Base-by-base conservation (phyloP, 2,113 vertebrate species). In the Halcyon malimbica region DNA sequence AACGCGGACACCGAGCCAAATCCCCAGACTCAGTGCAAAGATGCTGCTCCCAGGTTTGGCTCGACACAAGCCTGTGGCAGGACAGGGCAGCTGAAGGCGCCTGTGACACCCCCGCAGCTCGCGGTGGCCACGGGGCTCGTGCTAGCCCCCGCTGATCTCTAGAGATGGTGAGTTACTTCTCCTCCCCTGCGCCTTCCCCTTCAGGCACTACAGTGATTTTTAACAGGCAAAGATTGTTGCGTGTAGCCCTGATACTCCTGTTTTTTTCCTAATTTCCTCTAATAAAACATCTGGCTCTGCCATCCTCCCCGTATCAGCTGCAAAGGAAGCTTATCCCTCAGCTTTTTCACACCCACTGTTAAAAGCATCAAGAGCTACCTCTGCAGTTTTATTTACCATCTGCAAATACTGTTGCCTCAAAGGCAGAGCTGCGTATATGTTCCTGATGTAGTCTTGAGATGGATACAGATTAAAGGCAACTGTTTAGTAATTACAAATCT, bases 101-200 rank as follows among this genome's bases (percentile, higher is more conserved):
- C 69, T 0, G 1, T 0, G 2, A 78, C 5, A 0, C 62, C 57
- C 53, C 56, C 39, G 0, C 3, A 1, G 69, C 76, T 46, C 1
- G 0, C 6, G 0, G n/a, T 5, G 18, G 53, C 85, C 35, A 2
- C 14, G 0, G 70, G 65, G 77, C 57, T 94, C 13, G 46, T 88
- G 68, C n/a, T 25, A 54, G 64, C 68, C 75, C 71, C 31, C 0
- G 0, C 53, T 77, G 31, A 70, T 42, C 46, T 42, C n/a, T 81
- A 19, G 35, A 90, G 64, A 42, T 84, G 83, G 83, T 86, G 88
- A 96, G 92, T 88, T 92, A 23, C 42, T 78, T 46, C 78, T 87
- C 54, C 44, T 95, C 54, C 77, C 39, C 29, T 44, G 0, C 0
- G 0, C 87, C 64, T 44, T 89, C 26, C 44, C 87, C 50, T 85